Evolutionary conservation across 2,797 vertebrate genomes (phyloP), one percentile per base, ranked within the genome.

Genomic region (Coilia nasus): DNA sequence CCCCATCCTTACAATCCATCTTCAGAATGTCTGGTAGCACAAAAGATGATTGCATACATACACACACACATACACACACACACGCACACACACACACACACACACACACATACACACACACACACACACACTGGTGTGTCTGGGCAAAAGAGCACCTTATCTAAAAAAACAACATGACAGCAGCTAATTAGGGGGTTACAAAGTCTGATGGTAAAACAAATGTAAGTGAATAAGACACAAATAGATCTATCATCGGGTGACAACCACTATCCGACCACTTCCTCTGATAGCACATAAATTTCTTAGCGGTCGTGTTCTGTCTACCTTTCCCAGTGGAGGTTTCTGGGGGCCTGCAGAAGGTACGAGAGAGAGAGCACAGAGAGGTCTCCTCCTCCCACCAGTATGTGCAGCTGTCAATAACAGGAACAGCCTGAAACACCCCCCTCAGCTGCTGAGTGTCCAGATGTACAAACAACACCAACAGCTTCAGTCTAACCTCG

Each of bases 101-200:
- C 62, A 67, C 25, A 3, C 60, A 64, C 60, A 64, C 60, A 64
- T 6, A 25, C 60, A 25, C 60, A 71, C 64, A 71, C 64, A 17
- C 67, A 71, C 71, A 78, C 19, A 78, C 31, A 78, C 71, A 44
- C 31, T 17, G 67, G 6, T 7, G 17, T 78, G 71, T 21, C 6
- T 19, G 19, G 15, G 17, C 71, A 78, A 78, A 78, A 19, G 35
- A 78, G 7, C 71, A 78, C 35, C 71, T 78, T 78, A 78, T 60
- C 25, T 83, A 21, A 56, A 83, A 71, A 19, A 35, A n/a, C 83
- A 14, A 83, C 62, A 83, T 54, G 62, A 50, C n/a, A 83, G 54
- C 41, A 11, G 62, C 14, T 50, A 19, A 47, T 46, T 56, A 2
- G 35, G 71, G 4, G 71, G 15, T 41, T 78, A 78, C 71, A 78